Conservation (phyloP, 1,140 invertebrate genomes). For the Penaeus japonicus region DNA sequence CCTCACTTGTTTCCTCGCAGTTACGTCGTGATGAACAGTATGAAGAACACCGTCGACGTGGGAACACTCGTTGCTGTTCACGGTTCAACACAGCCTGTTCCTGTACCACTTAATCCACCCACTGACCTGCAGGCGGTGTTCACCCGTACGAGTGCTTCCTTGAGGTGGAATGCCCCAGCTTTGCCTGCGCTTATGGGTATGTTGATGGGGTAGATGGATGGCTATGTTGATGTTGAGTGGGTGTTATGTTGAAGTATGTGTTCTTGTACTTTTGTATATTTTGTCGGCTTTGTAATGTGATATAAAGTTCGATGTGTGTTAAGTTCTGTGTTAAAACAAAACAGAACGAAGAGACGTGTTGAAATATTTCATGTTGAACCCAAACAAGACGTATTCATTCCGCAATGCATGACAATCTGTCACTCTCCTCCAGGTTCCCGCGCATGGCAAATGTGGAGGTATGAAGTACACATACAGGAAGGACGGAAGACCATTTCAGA, state of each 20-base stretch:
- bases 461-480: slow-evolving; percentile 78
- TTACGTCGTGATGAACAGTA: slow-evolving; percentile 67
- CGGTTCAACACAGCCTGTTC: slow-evolving; percentile 76
- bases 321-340: neutral
- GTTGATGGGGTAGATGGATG: neutral
- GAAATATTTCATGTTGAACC: neutral
- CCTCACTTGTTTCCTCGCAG: slow-evolving; percentile 78
- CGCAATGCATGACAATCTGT: neutral
- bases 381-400: too few relatives aligned
- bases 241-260: too few relatives aligned
- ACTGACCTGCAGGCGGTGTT: slow-evolving; percentile 80
- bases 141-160: slow-evolving; percentile 61
- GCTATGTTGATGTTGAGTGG: slow-evolving; percentile 56
- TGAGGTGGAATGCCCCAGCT: slow-evolving; percentile 69
- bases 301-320: too few relatives aligned
- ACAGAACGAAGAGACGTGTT: neutral
- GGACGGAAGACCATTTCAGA: slow-evolving; percentile 67
- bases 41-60: slow-evolving; percentile 58
- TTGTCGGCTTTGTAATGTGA: too few relatives aligned
- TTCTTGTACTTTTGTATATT: neutral
- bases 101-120: slow-evolving; percentile 80
- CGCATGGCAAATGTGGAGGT: slow-evolving; percentile 86
- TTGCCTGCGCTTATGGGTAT: slow-evolving; percentile 75
- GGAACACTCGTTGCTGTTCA: slow-evolving; percentile 60
- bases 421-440: slow-evolving; percentile 63